Conservation (phyloP, 2,113 vertebrate genomes). For the Plotosus lineatus region DNA sequence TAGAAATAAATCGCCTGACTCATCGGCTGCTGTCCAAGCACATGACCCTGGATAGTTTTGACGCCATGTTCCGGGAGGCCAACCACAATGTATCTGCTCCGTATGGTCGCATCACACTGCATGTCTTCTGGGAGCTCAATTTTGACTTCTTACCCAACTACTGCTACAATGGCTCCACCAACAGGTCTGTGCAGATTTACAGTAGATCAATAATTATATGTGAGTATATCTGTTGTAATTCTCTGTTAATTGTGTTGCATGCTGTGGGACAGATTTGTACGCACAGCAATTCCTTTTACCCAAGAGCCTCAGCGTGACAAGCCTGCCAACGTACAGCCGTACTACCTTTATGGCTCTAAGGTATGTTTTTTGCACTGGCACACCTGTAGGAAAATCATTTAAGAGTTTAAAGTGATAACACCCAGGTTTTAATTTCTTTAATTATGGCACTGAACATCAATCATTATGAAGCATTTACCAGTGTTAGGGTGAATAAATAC, state of each 20-base stretch:
- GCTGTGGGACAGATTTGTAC: slow-evolving; percentile 83
- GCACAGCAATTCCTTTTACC: slow-evolving; percentile 96
- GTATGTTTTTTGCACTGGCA: slow-evolving; percentile 65
- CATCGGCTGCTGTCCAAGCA: slow-evolving; percentile 94
- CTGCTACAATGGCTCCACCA: slow-evolving; percentile 98
- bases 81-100: slow-evolving; percentile 98
- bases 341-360: slow-evolving; percentile 99
- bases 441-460: too few relatives aligned
- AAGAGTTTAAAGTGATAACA: neutral
- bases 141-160: slow-evolving; percentile 99
- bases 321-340: slow-evolving; percentile 96
- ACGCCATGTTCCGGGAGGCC: slow-evolving; percentile 98
- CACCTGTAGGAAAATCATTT: neutral
- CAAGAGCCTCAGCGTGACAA: slow-evolving; percentile 98
- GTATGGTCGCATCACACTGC: slow-evolving; percentile 97
- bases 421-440: too few relatives aligned
- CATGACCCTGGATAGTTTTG: slow-evolving; percentile 98
- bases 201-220: neutral
- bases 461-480: too few relatives aligned
- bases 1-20: slow-evolving; percentile 96
- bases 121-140: slow-evolving; percentile 99
- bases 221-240: neutral
- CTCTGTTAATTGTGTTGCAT: neutral
- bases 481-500: too few relatives aligned
- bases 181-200: slow-evolving; percentile 77